Evolutionary conservation across 2,797 vertebrate species (phyloP).

Genomic region (Leuciscus waleckii): DNA sequence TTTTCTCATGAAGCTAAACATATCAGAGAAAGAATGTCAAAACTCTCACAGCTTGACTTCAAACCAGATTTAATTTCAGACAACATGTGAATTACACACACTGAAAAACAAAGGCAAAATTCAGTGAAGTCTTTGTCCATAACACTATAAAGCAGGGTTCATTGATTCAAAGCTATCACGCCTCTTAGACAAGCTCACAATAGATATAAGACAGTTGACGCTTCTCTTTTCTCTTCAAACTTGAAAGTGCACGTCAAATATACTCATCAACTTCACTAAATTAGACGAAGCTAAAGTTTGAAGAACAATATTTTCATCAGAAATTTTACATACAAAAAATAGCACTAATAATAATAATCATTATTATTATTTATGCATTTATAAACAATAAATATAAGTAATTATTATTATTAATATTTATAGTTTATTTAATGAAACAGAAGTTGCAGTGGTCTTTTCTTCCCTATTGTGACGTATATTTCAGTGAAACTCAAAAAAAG

Average conservation of each 20-base stretch:
- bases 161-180: constrained; percentile 24
- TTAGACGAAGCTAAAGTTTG: constrained; percentile 9
- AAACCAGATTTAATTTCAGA: constrained; percentile 12
- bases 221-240: constrained; percentile 21
- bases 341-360: background rate
- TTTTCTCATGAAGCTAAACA: constrained; percentile 23
- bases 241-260: constrained; percentile 21
- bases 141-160: constrained; percentile 19
- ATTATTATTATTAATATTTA: background rate
- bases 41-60: constrained; percentile 36
- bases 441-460: background rate
- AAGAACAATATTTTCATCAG: background rate
- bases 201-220: constrained; percentile 16
- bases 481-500: background rate
- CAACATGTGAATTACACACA: constrained; percentile 31
- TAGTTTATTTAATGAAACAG: background rate
- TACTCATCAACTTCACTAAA: constrained; percentile 13
- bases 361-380: background rate
- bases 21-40: constrained; percentile 38
- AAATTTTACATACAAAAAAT: background rate
- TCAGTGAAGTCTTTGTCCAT: constrained; percentile 19
- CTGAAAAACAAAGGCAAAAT: constrained; percentile 27
- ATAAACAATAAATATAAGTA: background rate
- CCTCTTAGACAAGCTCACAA: constrained; percentile 34
- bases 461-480: background rate